Evolutionary conservation across 1,140 invertebrate species (phyloP).

Genomic region (Drosophila ficusphila): DNA sequence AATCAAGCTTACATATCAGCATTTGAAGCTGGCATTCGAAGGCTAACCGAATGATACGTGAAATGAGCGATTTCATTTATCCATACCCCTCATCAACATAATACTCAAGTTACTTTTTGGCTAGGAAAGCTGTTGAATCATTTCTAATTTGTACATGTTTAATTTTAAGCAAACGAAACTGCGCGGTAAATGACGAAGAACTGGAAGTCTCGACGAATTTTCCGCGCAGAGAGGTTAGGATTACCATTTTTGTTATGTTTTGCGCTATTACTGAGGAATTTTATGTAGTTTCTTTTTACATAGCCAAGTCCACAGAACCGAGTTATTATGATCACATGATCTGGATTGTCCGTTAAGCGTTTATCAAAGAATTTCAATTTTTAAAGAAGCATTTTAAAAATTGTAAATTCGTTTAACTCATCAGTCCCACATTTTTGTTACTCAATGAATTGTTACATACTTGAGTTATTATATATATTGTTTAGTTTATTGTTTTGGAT

Average conservation of each 20-base stretch:
- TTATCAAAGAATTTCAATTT: slow-evolving; percentile 72
- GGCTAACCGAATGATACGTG: slow-evolving; percentile 47
- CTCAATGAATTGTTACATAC: slow-evolving; percentile 58
- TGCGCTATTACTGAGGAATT: slow-evolving; percentile 78
- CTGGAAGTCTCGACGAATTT: slow-evolving; percentile 4
- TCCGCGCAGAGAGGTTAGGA: slow-evolving; percentile 7
- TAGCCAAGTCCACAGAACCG: slow-evolving; percentile 44
- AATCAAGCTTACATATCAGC: slow-evolving; percentile 82
- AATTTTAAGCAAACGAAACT: slow-evolving; percentile 46
- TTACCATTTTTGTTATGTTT: slow-evolving; percentile 40
- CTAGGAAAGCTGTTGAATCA: slow-evolving; percentile 59
- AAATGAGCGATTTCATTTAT: slow-evolving; percentile 47
- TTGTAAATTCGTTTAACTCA: slow-evolving; percentile 68
- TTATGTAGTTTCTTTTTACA: slow-evolving; percentile 76
- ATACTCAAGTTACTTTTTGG: slow-evolving; percentile 45
- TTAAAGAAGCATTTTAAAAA: slow-evolving; percentile 73
- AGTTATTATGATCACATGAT: slow-evolving; percentile 39
- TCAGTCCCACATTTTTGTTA: slow-evolving; percentile 47
- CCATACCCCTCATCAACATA: background rate
- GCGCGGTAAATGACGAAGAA: background rate
- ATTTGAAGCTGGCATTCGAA: slow-evolving; percentile 71
- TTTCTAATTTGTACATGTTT: slow-evolving; percentile 54
- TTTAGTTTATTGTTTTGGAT: slow-evolving; percentile 61
- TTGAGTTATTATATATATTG: slow-evolving; percentile 49
- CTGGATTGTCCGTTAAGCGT: slow-evolving; percentile 59